Evolutionary conservation across 2,113 vertebrate species (phyloP).

Genomic region (Puffinus mauretanicus): DNA sequence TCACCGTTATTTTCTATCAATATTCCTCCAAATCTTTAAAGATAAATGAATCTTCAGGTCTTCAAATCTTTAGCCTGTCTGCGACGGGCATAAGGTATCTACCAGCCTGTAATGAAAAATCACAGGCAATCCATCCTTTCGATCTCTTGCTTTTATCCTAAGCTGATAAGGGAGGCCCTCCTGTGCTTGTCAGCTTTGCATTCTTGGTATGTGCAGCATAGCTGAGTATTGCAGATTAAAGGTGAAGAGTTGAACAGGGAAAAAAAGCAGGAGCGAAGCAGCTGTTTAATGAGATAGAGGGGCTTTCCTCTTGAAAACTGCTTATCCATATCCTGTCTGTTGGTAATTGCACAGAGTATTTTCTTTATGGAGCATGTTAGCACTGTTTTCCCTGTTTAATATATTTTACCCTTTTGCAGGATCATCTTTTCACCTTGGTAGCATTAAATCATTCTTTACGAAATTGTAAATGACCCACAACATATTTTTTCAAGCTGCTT

Average conservation of each 20-base stretch:
- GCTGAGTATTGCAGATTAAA: constrained; percentile 51
- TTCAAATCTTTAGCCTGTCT: constrained; percentile 15
- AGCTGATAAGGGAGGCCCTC: constrained; percentile 55
- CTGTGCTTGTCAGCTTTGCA: constrained; percentile 41
- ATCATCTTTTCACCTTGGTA: constrained; percentile 3
- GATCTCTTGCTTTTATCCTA: constrained; percentile 40
- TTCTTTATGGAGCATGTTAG: neutral
- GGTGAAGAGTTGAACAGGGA: constrained; percentile 60
- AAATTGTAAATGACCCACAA: neutral
- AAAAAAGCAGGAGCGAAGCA: constrained; percentile 29
- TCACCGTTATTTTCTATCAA: neutral
- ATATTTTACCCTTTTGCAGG: constrained; percentile 4
- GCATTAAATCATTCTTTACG: neutral
- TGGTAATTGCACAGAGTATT: constrained; percentile 1
- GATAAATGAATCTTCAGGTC: neutral
- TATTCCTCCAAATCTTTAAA: neutral
- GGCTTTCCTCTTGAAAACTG: constrained; percentile 47
- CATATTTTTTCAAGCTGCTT: neutral
- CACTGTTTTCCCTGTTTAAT: neutral
- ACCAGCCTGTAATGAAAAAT: constrained; percentile 30
- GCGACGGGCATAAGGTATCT: neutral
- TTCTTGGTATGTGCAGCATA: constrained; percentile 45
- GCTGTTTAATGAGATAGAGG: constrained; percentile 47
- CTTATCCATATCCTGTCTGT: constrained; percentile 34
- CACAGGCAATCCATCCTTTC: constrained; percentile 40